Percentiles rank a stretch among this genome's conserved stretches.
These are phyloP conservation scores for Tupaia chinensis DNA, from an alignment of 2,113 vertebrate genomes.

Conservation along the genomic window DNA sequence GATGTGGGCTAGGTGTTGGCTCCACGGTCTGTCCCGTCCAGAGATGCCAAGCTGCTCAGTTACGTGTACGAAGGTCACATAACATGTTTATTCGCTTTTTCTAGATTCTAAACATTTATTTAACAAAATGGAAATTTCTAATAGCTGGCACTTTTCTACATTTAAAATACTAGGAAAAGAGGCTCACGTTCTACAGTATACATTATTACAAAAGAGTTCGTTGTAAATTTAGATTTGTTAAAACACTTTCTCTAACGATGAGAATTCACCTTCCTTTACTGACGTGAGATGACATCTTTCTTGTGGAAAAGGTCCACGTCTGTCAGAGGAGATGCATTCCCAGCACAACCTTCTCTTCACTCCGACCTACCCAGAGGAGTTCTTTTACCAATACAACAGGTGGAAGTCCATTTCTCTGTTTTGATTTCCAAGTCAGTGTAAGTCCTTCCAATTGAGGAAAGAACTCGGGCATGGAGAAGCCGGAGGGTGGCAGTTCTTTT, in stretches of 20 bases:
- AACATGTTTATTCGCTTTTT: background rate
- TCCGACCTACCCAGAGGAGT: slow-evolving; percentile 26
- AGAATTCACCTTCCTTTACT: background rate
- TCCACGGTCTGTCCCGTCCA: background rate
- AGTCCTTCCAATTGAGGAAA: slow-evolving; percentile 63
- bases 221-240: slow-evolving; percentile 60
- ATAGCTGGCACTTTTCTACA: slow-evolving; percentile 60
- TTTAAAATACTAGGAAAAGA: slow-evolving; percentile 57
- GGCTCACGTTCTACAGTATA: background rate
- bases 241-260: slow-evolving; percentile 65
- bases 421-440: slow-evolving; percentile 41
- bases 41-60: background rate
- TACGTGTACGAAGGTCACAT: slow-evolving; percentile 28
- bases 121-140: slow-evolving; percentile 58
- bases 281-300: slow-evolving; percentile 50
- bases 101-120: slow-evolving; percentile 74
- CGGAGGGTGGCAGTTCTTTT: background rate
- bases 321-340: slow-evolving; percentile 51
- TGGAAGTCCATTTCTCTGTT: background rate
- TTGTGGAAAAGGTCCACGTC: background rate
- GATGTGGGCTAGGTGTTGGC: background rate
- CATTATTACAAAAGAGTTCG: slow-evolving; percentile 62
- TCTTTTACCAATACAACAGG: background rate
- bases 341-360: background rate
- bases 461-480: slow-evolving; percentile 14